These are phyloP conservation scores for Pituophis catenifer DNA, from an alignment of 2,113 vertebrate genomes.

Conservation along the genomic window DNA sequence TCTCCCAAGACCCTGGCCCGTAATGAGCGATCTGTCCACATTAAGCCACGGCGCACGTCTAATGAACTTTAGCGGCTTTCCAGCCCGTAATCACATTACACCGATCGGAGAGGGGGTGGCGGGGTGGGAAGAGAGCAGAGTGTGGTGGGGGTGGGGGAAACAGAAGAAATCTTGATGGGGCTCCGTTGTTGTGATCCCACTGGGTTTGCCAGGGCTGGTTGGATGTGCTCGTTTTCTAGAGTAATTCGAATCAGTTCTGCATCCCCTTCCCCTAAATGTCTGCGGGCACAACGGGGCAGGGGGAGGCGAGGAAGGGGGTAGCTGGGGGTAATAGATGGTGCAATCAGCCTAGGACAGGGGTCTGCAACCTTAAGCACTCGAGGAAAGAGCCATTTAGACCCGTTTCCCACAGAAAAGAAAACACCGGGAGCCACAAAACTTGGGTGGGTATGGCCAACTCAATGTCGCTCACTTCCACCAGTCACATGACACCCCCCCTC, in stretches of 20 bases:
- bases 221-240: neutral
- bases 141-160: neutral
- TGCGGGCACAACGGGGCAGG: rapidly evolving
- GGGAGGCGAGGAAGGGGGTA: neutral
- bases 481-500: no score
- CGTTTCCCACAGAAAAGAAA: no score
- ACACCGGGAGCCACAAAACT: no score
- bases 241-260: neutral
- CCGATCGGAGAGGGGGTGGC: neutral
- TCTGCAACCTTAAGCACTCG: no score
- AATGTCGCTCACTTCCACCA: no score
- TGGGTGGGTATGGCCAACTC: no score
- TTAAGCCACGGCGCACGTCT: slow-evolving; percentile 42
- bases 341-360: neutral
- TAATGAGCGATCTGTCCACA: slow-evolving; percentile 50
- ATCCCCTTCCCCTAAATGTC: neutral
- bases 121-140: neutral
- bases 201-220: neutral
- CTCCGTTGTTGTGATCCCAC: neutral
- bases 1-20: slow-evolving; percentile 17
- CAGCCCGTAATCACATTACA: slow-evolving; percentile 44
- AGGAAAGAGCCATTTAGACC: no score
- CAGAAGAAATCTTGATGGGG: neutral
- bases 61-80: slow-evolving; percentile 56
- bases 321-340: neutral